Conservation (phyloP, 2,113 vertebrate species). For the Lates calcarifer region DNA sequence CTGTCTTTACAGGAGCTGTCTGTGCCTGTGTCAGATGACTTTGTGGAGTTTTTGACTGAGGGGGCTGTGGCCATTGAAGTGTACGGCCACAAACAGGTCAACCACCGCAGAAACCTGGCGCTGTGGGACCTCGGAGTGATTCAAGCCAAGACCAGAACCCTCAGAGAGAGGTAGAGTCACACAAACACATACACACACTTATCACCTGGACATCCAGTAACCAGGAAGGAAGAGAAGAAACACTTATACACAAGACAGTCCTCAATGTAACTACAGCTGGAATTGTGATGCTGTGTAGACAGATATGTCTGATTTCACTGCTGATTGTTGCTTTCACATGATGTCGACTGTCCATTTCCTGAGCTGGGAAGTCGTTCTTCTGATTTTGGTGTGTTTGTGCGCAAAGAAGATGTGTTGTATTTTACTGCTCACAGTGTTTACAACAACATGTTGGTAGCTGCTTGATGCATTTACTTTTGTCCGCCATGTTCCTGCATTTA, state of each 20-base stretch:
- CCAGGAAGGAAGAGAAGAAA: background rate
- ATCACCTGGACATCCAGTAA: background rate
- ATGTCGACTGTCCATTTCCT: too few species aligned
- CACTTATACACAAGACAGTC: background rate
- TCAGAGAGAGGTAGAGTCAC: constrained; percentile 90
- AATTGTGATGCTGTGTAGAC: background rate
- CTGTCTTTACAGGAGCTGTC: constrained; percentile 86
- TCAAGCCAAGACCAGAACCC: constrained; percentile 95
- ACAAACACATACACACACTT: background rate
- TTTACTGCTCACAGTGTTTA: too few species aligned
- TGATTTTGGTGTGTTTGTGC: too few species aligned
- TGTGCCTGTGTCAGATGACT: constrained; percentile 91
- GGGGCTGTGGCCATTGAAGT: constrained; percentile 95
- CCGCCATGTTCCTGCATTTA: too few species aligned
- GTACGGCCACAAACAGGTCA: constrained; percentile 91
- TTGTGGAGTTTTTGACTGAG: constrained; percentile 92
- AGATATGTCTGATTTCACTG: too few species aligned
- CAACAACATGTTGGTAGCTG: too few species aligned
- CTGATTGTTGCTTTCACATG: too few species aligned
- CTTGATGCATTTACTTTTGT: too few species aligned
- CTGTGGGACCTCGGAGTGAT: constrained; percentile 97
- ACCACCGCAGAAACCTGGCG: constrained; percentile 91
- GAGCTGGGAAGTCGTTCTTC: too few species aligned
- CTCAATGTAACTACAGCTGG: background rate
- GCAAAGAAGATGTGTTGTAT: too few species aligned